Conservation (phyloP, 2,113 vertebrate genomes). For the Speoplatyrhinus poulsoni region DNA sequence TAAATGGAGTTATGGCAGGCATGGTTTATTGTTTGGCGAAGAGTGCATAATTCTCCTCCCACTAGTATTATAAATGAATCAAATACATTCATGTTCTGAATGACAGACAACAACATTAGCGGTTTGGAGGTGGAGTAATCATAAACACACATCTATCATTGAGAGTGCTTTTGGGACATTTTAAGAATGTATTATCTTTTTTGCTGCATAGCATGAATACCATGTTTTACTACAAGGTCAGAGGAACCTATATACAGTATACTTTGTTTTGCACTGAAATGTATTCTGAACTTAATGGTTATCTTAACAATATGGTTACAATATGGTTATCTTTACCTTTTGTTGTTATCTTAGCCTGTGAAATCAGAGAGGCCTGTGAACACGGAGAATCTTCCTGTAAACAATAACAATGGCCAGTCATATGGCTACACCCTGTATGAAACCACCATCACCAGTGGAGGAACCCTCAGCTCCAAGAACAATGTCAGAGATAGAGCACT, state of each 20-base stretch:
- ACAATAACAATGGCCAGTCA: constrained; percentile 83
- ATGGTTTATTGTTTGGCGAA: too few relatives aligned
- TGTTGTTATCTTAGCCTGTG: constrained; percentile 68
- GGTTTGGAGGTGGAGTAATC: background rate
- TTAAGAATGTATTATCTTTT: background rate
- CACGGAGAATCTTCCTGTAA: constrained; percentile 88
- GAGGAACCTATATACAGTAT: background rate
- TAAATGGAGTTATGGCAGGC: too few relatives aligned
- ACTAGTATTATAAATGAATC: too few relatives aligned
- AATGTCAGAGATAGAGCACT: constrained; percentile 85
- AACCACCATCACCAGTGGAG: constrained; percentile 81
- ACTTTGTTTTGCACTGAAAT: background rate
- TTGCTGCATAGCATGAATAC: background rate
- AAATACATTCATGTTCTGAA: too few relatives aligned
- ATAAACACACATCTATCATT: constrained; percentile 3
- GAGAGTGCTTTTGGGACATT: background rate
- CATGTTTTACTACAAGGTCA: background rate
- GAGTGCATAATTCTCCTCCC: too few relatives aligned
- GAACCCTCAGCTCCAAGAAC: constrained; percentile 77
- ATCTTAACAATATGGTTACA: too few relatives aligned
- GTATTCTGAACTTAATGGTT: background rate
- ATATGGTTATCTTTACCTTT: background rate
- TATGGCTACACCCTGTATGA: constrained; percentile 90
- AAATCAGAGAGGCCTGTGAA: constrained; percentile 82
- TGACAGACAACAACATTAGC: too few relatives aligned